Base-by-base conservation (phyloP, 2,888 invertebrate species). In the Gibbula magus region DNA sequence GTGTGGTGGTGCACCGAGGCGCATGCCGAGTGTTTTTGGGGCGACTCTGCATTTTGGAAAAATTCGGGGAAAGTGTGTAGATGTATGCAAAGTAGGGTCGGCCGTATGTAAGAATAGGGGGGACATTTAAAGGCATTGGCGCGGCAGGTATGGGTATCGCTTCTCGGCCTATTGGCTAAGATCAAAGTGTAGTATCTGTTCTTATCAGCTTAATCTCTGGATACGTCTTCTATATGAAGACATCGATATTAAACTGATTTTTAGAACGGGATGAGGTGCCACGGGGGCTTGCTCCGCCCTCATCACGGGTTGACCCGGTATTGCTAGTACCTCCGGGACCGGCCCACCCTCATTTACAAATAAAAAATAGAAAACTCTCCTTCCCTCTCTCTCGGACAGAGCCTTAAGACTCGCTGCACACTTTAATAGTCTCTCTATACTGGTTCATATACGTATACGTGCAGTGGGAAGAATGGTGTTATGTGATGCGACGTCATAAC, bases 221-320 rank as follows among this genome's bases (percentile, higher is more conserved):
- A 94, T 95, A 95, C 93, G 93, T 92, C 91, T 92, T 92, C 93
- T 93, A 94, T 25, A 92, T 93, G 93, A 79, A 51, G 76, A 81
- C 83, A 77, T 77, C 77, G 87, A 85, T 85, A 87, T 87, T 87
- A 85, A 86, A 80, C 83, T 83, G 81, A 87, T 88, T 87, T 88
- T 88, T 88, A 87, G 61, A 80, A 82, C 80, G 56, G 66, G 84
- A 82, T 81, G 95, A 61, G 61, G 77, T 75, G 75, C 53, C 35
- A 32, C 61, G 61, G 77, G n/a, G 35, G 77, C 77, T 77, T 77
- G 77, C 77, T 77, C 61, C 77, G 77, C 77, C 77, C 77, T 77
- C 77, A 77, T 66, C 77, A 77, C 61, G 77, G 95, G 94, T 95
- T 94, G 61, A 61, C 61, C 61, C 22, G 22, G 61, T 61, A 61